Percentiles rank a stretch among this genome's conserved stretches.
These are phyloP conservation scores for Dinocampus coccinellae DNA, from an alignment of 2,888 invertebrate genomes.

Conservation along the genomic window DNA sequence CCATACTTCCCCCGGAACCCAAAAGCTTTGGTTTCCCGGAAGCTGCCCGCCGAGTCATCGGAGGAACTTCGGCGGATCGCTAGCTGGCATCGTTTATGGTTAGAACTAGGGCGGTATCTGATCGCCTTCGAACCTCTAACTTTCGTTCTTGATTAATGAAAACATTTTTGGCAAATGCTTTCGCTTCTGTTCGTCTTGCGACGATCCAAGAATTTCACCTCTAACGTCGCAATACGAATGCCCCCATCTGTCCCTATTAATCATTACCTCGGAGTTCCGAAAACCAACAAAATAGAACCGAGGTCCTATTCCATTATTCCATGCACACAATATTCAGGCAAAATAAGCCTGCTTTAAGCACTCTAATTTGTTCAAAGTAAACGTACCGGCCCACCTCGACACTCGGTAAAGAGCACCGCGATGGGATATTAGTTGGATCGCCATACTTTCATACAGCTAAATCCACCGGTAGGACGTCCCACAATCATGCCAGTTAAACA, in stretches of 20 bases:
- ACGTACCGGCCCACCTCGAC: constrained; percentile 71
- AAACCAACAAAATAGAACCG: too few relatives aligned
- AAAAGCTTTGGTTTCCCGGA: constrained; percentile 76
- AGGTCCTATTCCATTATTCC: too few relatives aligned
- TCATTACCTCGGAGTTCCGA: constrained; percentile 75
- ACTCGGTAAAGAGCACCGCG: too few relatives aligned
- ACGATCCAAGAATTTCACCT: constrained; percentile 74
- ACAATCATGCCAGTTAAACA: too few relatives aligned
- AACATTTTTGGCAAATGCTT: constrained; percentile 75
- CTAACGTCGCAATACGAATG: constrained; percentile 76
- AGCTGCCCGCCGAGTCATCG: constrained; percentile 73
- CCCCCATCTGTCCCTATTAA: constrained; percentile 76
- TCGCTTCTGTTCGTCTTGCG: constrained; percentile 12
- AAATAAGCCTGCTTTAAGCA: constrained; percentile 73
- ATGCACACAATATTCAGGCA: constrained; percentile 20
- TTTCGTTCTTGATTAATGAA: constrained; percentile 79
- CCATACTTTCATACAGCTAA: too few relatives aligned
- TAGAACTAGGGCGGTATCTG: constrained; percentile 78
- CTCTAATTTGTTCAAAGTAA: constrained; percentile 78
- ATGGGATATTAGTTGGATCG: too few relatives aligned
- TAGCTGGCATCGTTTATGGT: constrained; percentile 77
- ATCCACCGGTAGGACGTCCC: too few relatives aligned
- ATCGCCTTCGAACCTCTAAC: constrained; percentile 79
- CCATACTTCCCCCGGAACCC: constrained; percentile 77
- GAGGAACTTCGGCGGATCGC: constrained; percentile 74